A percentile compares a stretch with the other conserved stretches of the same genome.
These are phyloP conservation scores for Papilio helenus DNA, from an alignment of 1,140 invertebrate genomes.

Conservation along the genomic window DNA sequence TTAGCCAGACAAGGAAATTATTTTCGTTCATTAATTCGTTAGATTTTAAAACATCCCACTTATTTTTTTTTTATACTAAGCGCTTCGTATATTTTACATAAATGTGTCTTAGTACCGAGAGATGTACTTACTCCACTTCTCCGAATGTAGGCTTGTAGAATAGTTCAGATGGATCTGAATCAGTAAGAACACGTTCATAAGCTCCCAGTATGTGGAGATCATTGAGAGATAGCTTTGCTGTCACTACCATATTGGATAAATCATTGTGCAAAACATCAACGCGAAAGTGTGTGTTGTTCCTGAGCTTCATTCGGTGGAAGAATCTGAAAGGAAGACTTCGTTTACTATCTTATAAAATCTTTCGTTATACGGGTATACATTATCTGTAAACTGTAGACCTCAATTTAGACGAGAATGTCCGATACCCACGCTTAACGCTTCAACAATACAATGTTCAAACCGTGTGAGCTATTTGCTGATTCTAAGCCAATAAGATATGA, in stretches of 20 bases:
- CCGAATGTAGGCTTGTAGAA: constrained; percentile 63
- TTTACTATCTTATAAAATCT: neutral
- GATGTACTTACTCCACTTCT: constrained; percentile 62
- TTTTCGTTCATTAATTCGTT: neutral
- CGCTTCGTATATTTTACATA: no score
- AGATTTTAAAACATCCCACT: neutral
- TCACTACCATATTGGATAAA: constrained; percentile 55
- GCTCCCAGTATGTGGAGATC: constrained; percentile 65
- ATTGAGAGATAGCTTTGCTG: constrained; percentile 51
- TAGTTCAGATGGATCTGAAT: constrained; percentile 50
- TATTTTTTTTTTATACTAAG: no score
- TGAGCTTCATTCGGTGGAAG: constrained; percentile 72
- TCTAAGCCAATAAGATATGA: no score
- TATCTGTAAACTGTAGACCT: no score
- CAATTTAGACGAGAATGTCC: no score
- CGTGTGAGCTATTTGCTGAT: no score
- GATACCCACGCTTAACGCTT: no score
- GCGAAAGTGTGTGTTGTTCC: constrained; percentile 66
- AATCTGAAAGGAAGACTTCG: constrained; percentile 52
- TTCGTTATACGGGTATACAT: no score
- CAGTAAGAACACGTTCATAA: constrained; percentile 55
- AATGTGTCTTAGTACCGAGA: neutral
- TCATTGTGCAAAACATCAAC: constrained; percentile 56
- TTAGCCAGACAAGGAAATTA: neutral
- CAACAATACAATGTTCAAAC: no score